Conservation (phyloP, 23 tunicate species). For the Oikopleura dioica region DNA sequence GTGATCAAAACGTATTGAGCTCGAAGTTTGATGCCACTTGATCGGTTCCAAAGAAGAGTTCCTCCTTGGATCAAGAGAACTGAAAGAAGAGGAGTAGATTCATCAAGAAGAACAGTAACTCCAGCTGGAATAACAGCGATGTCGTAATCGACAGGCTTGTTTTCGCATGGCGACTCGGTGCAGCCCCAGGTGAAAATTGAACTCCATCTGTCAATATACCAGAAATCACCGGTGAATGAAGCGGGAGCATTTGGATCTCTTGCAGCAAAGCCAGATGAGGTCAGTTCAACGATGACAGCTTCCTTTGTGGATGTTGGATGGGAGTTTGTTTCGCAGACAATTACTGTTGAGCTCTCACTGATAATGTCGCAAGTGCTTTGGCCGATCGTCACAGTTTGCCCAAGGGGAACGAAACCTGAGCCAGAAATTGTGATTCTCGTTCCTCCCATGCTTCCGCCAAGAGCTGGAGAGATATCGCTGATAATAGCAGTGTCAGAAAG, state of each 20-base stretch:
- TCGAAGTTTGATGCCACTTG: constrained; percentile 19
- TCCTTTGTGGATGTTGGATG: background rate
- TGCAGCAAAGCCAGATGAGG: background rate
- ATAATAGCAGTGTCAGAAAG: background rate
- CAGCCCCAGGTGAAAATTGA: constrained; percentile 82
- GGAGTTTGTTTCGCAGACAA: background rate
- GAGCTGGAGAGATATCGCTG: background rate
- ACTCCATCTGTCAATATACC: constrained; percentile 53
- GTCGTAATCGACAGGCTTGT: background rate
- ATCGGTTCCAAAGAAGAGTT: constrained; percentile 29
- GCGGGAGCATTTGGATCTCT: background rate
- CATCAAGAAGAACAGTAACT: constrained; percentile 48
- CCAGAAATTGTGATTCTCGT: constrained; percentile 8
- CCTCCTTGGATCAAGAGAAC: constrained; percentile 72
- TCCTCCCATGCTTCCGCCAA: constrained; percentile 3
- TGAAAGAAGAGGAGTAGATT: constrained; percentile 32
- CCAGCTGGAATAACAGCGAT: constrained; percentile 20
- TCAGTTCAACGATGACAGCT: background rate
- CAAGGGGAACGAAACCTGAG: background rate
- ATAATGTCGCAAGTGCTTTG: background rate
- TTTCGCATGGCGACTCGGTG: background rate
- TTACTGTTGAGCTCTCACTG: background rate
- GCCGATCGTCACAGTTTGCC: background rate
- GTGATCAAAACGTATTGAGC: constrained; percentile 56
- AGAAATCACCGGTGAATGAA: constrained; percentile 24